Evolutionary conservation across 2,888 invertebrate genomes (phyloP).

Genomic region (Gastracanthus pulcherrimus): DNA sequence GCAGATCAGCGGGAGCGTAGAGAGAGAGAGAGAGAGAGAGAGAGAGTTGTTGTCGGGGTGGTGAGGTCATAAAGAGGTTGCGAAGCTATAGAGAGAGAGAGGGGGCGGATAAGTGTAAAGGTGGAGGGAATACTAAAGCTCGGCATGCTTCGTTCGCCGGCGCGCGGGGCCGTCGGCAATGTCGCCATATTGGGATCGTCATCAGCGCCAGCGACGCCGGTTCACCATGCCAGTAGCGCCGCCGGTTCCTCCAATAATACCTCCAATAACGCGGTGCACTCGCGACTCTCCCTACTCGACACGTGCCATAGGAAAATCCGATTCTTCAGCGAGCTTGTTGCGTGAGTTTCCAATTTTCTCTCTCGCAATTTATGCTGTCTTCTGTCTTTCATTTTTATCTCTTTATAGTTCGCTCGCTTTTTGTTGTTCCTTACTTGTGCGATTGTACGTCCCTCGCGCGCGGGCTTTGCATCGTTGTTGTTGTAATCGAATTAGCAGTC

Average conservation of each 20-base stretch:
- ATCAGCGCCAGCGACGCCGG: conserved; percentile 61
- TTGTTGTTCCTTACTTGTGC: too few species aligned
- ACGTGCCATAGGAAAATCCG: conserved; percentile 87
- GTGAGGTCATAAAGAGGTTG: too few species aligned
- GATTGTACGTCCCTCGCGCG: not conserved
- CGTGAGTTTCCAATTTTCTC: conserved; percentile 80
- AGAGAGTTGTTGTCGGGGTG: too few species aligned
- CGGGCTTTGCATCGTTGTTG: too few species aligned
- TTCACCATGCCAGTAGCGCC: conserved; percentile 70
- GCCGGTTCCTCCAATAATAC: conserved; percentile 72
- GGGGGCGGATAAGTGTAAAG: not conserved
- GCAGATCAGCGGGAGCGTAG: too few species aligned
- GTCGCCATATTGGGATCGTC: conserved; percentile 54
- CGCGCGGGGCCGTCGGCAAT: conserved; percentile 64
- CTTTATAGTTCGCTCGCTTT: not conserved
- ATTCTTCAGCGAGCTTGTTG: conserved; percentile 85
- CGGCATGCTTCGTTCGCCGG: conserved; percentile 72
- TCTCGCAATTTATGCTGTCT: not conserved
- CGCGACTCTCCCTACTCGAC: conserved; percentile 84
- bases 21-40: too few species aligned
- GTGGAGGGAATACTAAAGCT: conserved; percentile 57
- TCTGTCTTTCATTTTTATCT: not conserved
- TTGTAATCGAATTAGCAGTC: not conserved
- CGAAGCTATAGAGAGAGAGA: not conserved
- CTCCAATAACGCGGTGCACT: conserved; percentile 68